Conservation (phyloP, 2,113 vertebrate genomes). For the Myanophis thanlyinensis region DNA sequence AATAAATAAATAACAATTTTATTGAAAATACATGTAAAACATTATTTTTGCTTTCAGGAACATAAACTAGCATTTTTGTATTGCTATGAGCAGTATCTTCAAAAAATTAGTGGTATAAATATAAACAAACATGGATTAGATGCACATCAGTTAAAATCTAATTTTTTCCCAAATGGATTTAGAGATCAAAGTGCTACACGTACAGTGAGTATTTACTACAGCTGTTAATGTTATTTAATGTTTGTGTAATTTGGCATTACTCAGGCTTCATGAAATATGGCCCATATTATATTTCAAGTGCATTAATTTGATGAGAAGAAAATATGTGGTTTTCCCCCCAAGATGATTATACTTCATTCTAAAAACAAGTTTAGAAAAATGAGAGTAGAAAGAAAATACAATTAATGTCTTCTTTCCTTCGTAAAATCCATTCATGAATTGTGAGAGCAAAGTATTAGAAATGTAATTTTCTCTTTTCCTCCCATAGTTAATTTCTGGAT, state of each 20-base stretch:
- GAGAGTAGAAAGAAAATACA: background rate
- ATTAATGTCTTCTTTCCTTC: background rate
- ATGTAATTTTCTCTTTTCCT: background rate
- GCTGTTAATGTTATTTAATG: background rate
- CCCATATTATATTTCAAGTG: background rate
- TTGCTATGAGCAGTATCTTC: conserved; percentile 84
- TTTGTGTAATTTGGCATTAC: conserved; percentile 7
- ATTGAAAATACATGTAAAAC: background rate
- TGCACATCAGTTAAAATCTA: conserved; percentile 73
- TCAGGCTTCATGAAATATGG: background rate
- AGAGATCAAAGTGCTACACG: conserved; percentile 71
- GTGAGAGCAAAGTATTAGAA: background rate
- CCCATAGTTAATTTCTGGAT: background rate
- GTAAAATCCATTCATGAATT: background rate
- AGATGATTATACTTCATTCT: background rate
- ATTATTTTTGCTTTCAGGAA: conserved; percentile 69
- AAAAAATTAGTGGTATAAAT: conserved; percentile 66
- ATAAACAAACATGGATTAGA: conserved; percentile 72
- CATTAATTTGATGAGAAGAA: background rate
- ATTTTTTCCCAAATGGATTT: conserved; percentile 84
- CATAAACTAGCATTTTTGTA: conserved; percentile 85
- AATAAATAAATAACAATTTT: no score
- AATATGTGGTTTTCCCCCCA: background rate
- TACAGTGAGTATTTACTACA: conserved; percentile 69
- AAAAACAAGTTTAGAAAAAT: background rate